Percentiles rank a stretch among this genome's conserved stretches.
Conservation (phyloP, 2,888 invertebrate species). For the Agrotis segetum region DNA sequence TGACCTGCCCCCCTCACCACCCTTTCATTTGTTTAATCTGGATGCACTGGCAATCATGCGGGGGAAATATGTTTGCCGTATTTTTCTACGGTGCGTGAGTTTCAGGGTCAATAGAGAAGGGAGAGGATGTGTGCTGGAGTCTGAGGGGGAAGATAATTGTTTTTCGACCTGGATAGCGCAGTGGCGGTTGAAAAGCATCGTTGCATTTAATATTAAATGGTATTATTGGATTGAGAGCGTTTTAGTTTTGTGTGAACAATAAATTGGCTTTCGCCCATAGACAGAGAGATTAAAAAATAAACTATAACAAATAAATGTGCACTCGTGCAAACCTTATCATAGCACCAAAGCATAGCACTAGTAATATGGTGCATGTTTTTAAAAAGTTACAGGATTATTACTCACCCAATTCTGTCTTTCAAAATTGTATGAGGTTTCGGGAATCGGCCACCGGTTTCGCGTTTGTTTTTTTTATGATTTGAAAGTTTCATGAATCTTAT, state of each 20-base stretch:
- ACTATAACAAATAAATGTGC: no score
- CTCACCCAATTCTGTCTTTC: constrained; percentile 4
- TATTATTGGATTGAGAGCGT: no score
- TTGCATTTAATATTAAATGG: no score
- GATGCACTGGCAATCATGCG: constrained; percentile 40
- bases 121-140: constrained; percentile 6
- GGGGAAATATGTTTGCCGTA: constrained; percentile 8
- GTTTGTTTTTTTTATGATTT: neutral
- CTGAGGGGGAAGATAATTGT: neutral
- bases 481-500: no score
- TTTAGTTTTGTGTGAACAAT: no score
- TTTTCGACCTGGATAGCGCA: neutral
- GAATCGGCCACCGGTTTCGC: neutral
- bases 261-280: no score
- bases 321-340: no score
- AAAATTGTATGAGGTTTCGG: neutral
- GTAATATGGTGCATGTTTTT: no score
- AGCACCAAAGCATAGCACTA: no score
- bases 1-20: constrained; percentile 30
- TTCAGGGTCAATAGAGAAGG: constrained; percentile 24
- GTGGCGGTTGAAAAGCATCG: neutral
- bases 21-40: constrained; percentile 47
- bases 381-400: neutral
- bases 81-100: constrained; percentile 6
- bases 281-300: neutral